These are phyloP conservation scores for Phainopepla nitens DNA, from an alignment of 2,113 vertebrate species.

Conservation along the genomic window DNA sequence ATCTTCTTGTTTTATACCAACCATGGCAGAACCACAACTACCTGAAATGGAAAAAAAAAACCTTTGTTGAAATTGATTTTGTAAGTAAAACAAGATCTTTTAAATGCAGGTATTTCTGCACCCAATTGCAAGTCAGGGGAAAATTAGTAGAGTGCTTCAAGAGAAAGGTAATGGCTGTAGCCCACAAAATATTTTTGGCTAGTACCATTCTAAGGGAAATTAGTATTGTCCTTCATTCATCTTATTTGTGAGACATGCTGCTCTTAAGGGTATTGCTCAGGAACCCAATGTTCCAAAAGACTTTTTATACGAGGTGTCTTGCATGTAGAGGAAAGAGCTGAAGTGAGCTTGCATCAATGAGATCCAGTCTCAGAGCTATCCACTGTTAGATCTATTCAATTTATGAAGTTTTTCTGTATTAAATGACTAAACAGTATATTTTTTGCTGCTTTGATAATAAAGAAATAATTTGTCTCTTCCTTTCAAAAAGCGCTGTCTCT, in stretches of 20 bases:
- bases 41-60: neutral
- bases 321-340: neutral
- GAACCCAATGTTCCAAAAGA: neutral
- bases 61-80: neutral
- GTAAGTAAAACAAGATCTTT: neutral
- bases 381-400: neutral
- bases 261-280: neutral
- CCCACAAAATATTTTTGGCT: neutral
- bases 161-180: neutral
- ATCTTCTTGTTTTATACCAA: neutral
- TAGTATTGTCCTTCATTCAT: neutral
- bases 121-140: neutral
- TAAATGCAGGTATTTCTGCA: neutral
- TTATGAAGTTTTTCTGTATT: neutral
- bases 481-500: neutral
- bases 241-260: neutral
- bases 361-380: neutral
- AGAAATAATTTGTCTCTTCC: neutral
- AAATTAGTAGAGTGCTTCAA: neutral
- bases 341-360: neutral
- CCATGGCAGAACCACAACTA: neutral
- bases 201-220: neutral
- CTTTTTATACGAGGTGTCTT: rapidly evolving
- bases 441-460: neutral
- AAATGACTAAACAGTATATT: neutral